Conservation (phyloP, 2,797 vertebrate species). For the Rhyacichthys aspro region DNA sequence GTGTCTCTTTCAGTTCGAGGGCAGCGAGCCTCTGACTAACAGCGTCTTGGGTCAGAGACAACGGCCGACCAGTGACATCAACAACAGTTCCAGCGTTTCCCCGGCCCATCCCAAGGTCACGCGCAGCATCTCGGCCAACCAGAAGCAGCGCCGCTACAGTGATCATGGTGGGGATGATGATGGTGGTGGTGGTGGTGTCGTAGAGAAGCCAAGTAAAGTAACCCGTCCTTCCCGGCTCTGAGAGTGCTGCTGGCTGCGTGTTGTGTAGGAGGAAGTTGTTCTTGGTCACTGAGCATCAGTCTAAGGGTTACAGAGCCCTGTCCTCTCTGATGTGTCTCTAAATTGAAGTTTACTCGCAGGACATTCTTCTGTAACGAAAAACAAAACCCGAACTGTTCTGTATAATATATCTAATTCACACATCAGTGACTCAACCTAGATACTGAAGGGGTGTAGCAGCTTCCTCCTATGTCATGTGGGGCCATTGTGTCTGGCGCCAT, state of each 20-base stretch:
- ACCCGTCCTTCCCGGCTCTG: constrained; percentile 73
- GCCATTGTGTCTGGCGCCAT: constrained; percentile 71
- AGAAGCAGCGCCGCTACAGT: constrained; percentile 86
- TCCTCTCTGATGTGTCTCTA: too few relatives aligned
- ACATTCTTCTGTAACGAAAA: not conserved
- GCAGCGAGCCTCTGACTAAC: constrained; percentile 89
- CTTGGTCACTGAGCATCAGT: constrained; percentile 30
- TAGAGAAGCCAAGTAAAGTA: constrained; percentile 81
- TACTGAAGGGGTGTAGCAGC: constrained; percentile 51
- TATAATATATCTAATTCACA: constrained; percentile 11
- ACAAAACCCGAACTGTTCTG: not conserved
- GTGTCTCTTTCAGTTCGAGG: constrained; percentile 87
- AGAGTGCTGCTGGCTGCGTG: constrained; percentile 72
- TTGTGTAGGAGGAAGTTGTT: constrained; percentile 67
- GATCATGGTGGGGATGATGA: constrained; percentile 83
- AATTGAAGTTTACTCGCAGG: too few relatives aligned
- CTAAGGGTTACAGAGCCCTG: not conserved
- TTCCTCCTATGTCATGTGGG: constrained; percentile 68
- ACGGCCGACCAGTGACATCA: constrained; percentile 95
- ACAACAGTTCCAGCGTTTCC: constrained; percentile 95
- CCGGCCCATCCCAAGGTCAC: constrained; percentile 98
- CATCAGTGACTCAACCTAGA: constrained; percentile 50
- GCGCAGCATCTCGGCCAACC: constrained; percentile 95
- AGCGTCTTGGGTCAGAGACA: constrained; percentile 90
- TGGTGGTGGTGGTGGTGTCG: constrained; percentile 80